These are phyloP conservation scores for Cyprinodon diabolis DNA, from an alignment of 2,797 vertebrate genomes.

Conservation along the genomic window DNA sequence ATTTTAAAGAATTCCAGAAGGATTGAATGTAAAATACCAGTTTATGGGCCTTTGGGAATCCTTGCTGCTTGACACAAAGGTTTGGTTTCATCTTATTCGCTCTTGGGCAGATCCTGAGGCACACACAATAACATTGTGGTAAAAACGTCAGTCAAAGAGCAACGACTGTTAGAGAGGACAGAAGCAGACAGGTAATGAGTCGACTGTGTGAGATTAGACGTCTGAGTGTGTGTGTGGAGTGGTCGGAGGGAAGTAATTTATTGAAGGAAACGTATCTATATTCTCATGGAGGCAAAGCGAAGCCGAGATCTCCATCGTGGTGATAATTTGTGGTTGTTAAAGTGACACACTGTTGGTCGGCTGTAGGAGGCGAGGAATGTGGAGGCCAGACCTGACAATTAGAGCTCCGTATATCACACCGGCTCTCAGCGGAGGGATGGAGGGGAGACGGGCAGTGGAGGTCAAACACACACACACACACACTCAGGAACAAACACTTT, in stretches of 20 bases:
- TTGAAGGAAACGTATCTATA: conserved; percentile 93
- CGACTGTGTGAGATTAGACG: conserved; percentile 39
- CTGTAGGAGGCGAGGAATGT: conserved; percentile 84
- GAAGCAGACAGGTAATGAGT: conserved; percentile 76
- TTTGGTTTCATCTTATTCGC: conserved; percentile 83
- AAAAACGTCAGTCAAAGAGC: conserved; percentile 90
- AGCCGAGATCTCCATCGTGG: conserved; percentile 89
- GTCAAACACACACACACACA: conserved; percentile 53
- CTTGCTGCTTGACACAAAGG: conserved; percentile 87
- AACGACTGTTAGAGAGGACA: conserved; percentile 35
- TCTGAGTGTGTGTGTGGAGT: conserved; percentile 19
- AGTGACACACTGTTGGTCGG: conserved; percentile 91
- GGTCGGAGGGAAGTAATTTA: conserved; percentile 80
- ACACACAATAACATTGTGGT: conserved; percentile 92
- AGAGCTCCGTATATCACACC: conserved; percentile 80
- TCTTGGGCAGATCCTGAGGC: conserved; percentile 87
- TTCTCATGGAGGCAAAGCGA: conserved; percentile 87
- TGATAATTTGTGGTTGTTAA: conserved; percentile 96
- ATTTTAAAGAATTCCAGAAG: too few relatives aligned
- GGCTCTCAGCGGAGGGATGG: conserved; percentile 65
- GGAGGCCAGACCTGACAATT: conserved; percentile 85
- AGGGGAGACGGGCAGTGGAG: conserved; percentile 53
- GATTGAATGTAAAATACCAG: too few relatives aligned
- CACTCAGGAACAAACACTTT: conserved; percentile 27
- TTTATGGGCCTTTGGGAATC: conserved; percentile 75